Conservation (phyloP, 2,888 invertebrate species). For the Apamea crenata region DNA sequence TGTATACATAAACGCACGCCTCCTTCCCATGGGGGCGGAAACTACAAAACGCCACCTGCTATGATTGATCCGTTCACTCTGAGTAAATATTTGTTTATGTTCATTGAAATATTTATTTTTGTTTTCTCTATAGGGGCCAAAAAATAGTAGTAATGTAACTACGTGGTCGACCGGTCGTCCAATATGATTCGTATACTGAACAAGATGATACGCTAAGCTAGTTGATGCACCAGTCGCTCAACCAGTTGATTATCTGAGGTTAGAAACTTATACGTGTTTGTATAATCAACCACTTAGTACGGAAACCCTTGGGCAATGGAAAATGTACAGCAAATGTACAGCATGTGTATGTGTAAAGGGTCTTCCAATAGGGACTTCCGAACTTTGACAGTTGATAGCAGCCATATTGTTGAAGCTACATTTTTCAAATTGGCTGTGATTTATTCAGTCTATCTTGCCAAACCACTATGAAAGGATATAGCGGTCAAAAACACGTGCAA, state of each 20-base stretch:
- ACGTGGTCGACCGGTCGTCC: background rate
- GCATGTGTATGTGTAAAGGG: no score
- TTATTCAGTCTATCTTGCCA: no score
- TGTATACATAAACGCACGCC: background rate
- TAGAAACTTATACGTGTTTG: background rate
- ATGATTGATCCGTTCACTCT: background rate
- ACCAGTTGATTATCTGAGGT: slow-evolving; percentile 2
- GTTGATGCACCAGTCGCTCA: background rate
- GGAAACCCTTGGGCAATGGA: background rate
- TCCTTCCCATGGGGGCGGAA: background rate
- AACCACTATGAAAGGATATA: no score
- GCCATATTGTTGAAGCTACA: no score
- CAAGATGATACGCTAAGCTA: background rate
- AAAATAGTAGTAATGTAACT: background rate
- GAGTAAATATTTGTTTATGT: background rate
- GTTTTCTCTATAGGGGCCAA: background rate
- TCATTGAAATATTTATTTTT: background rate
- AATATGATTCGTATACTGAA: background rate
- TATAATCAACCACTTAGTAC: background rate
- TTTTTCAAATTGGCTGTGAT: no score
- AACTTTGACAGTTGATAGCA: no score
- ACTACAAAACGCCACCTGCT: background rate
- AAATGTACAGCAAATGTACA: background rate
- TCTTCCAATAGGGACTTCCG: no score
- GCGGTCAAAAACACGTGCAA: no score